Base-by-base conservation (phyloP, 2,797 vertebrate genomes). In the Sebastes cheni region DNA sequence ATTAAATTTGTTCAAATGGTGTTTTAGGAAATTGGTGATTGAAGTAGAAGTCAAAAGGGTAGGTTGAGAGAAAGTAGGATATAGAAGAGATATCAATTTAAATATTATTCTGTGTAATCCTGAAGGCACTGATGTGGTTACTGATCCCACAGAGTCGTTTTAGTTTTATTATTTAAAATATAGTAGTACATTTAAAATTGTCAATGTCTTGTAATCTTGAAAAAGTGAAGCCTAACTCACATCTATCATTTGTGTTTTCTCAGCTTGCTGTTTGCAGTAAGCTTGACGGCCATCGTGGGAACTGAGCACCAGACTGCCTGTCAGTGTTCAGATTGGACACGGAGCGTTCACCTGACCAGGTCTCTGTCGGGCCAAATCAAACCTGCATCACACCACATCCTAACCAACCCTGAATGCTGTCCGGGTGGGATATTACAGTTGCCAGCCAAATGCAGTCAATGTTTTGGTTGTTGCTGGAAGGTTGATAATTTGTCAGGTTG, bases 251-350 rank as follows among this genome's bases (percentile, higher is more conserved):
- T 81, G 4, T 91, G 61, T 84, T 79, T 89, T 68, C 74, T 54
- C 90, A 96, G 95, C 90, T 16, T 96, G 95, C 88, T 95, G 94
- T 85, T 71, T 95, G 81, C 95, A 96, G 90, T 96, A 73, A 92
- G 50, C 29, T 3, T 3, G 42, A 39, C 8, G 18, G 52, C 10
- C 78, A 74, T 70, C 71, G 9, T 55, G 68, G 56, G 68, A 89
- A 80, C 59, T 8, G 74, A 64, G 69, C 64, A 13, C 30, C 84
- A 30, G 68, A 77, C 67, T 20, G 56, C 55, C 67, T 29, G 56
- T 75, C 82, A 70, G 59, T 14, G 77, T 75, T 62, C 77, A 59
- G 67, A 42, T 13, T 50, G 62, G 73, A 78, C 61, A 23, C 66
- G 12, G 72, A 82, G 61, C 68, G 56, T 71, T 79, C 83, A 72